phyloP scores from a whole-genome alignment of 2,888 invertebrate genomes.

The Volucella inanis region DNA sequence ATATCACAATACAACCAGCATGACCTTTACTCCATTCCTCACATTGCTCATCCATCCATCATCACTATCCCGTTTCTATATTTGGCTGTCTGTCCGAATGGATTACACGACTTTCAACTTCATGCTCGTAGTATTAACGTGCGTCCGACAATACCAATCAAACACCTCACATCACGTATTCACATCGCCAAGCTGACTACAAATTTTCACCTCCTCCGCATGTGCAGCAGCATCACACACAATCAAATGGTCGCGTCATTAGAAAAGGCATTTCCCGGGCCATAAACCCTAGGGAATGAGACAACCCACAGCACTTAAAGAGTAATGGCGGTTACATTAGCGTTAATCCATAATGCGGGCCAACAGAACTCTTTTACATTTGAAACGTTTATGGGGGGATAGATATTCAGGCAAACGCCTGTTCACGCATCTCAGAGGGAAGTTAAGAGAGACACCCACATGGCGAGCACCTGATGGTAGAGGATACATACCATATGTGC shows the following conservation, averaged over 20 bases:
- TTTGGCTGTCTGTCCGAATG: conserved; percentile 38
- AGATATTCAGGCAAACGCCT: conserved; percentile 42
- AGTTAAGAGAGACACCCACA: conserved; percentile 39
- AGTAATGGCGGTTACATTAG: conserved; percentile 44
- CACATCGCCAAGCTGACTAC: neutral
- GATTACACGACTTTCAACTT: conserved; percentile 45
- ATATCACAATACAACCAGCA: too few species aligned
- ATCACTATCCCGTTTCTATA: conserved; percentile 8
- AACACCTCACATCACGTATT: conserved; percentile 2
- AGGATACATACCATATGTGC: conserved; percentile 17
- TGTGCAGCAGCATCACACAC: neutral
- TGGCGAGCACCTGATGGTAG: conserved; percentile 28
- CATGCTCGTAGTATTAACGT: conserved; percentile 46
- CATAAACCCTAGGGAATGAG: conserved; percentile 13
- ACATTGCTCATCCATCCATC: neutral
- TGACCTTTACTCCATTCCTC: neutral
- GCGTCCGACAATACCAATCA: conserved; percentile 29
- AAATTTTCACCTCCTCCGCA: conserved; percentile 20
- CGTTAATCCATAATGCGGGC: conserved; percentile 24
- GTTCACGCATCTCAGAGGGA: conserved; percentile 11
- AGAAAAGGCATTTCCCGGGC: conserved; percentile 4
- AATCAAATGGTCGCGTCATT: neutral
- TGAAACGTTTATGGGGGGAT: conserved; percentile 18
- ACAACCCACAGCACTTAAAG: conserved; percentile 5
- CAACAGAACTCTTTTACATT: conserved; percentile 5